phyloP scores from a whole-genome alignment of 2,888 invertebrate genomes.

The Cloeon dipterum region DNA sequence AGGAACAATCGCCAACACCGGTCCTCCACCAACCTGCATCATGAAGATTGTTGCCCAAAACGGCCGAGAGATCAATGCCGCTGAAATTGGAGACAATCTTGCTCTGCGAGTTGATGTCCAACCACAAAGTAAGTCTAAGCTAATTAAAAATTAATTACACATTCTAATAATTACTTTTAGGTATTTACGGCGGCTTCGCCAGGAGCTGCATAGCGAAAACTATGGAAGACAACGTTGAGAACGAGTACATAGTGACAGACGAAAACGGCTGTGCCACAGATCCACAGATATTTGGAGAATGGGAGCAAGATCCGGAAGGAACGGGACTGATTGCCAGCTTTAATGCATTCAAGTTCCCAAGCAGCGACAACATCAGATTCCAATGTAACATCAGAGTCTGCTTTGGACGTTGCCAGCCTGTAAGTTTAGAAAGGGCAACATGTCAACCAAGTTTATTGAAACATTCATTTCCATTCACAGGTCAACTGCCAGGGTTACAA shows the following conservation, averaged over 20 bases:
- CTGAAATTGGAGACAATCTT: constrained; percentile 77
- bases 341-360: constrained; percentile 88
- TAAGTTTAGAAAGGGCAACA: constrained; percentile 23
- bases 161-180: constrained; percentile 17
- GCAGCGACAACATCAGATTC: constrained; percentile 82
- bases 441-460: background rate
- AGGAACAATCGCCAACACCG: constrained; percentile 85
- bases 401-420: constrained; percentile 87
- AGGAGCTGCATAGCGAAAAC: constrained; percentile 85
- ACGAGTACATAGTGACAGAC: constrained; percentile 80
- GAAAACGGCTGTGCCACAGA: constrained; percentile 87
- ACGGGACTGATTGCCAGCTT: constrained; percentile 71
- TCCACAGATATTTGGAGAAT: constrained; percentile 78
- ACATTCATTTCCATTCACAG: constrained; percentile 18
- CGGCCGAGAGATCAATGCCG: constrained; percentile 72
- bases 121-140: constrained; percentile 35
- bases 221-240: constrained; percentile 66
- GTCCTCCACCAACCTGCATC: constrained; percentile 76
- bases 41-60: constrained; percentile 76
- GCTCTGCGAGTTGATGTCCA: constrained; percentile 67
- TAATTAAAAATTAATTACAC: background rate
- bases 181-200: constrained; percentile 85
- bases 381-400: constrained; percentile 89
- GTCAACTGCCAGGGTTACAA: constrained; percentile 81
- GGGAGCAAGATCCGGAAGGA: constrained; percentile 71